Conservation (phyloP, 2,797 vertebrate genomes). For the Tenualosa ilisha region DNA sequence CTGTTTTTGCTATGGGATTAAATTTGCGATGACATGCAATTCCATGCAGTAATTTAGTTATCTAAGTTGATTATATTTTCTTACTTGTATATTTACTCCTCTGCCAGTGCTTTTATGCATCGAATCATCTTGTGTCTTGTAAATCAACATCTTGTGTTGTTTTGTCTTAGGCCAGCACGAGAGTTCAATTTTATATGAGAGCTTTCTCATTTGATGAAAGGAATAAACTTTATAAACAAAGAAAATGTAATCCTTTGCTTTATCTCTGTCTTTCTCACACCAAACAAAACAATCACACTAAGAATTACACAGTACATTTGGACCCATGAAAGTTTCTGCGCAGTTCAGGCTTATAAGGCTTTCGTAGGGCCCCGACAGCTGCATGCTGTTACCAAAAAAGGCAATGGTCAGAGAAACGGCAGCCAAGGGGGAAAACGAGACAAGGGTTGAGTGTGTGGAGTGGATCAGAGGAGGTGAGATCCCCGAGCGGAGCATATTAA, state of each 20-base stretch:
- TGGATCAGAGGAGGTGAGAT: not conserved
- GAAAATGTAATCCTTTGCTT: not conserved
- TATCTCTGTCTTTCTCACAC: not conserved
- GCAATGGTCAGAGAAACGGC: slow-evolving; percentile 15
- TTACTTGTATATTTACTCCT: not conserved
- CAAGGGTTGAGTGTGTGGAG: not conserved
- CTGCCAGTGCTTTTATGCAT: not conserved
- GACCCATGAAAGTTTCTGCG: not conserved
- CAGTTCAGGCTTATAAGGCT: not conserved
- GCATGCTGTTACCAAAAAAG: slow-evolving; percentile 23
- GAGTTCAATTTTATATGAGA: not conserved
- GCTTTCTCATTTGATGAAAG: not conserved
- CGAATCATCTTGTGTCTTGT: not conserved
- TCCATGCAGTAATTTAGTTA: not conserved
- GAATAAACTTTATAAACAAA: not conserved
- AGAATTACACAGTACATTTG: not conserved
- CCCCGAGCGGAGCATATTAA: not conserved
- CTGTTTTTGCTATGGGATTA: not conserved
- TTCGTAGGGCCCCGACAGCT: not conserved
- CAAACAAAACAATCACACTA: not conserved
- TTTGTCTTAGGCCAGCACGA: not conserved
- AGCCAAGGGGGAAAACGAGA: slow-evolving; percentile 12
- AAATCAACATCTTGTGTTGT: not conserved
- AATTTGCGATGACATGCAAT: not conserved
- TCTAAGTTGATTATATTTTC: not conserved